Base-by-base conservation (phyloP, 2,888 invertebrate genomes). In the Pseudococcus jackbeardsleyi region DNA sequence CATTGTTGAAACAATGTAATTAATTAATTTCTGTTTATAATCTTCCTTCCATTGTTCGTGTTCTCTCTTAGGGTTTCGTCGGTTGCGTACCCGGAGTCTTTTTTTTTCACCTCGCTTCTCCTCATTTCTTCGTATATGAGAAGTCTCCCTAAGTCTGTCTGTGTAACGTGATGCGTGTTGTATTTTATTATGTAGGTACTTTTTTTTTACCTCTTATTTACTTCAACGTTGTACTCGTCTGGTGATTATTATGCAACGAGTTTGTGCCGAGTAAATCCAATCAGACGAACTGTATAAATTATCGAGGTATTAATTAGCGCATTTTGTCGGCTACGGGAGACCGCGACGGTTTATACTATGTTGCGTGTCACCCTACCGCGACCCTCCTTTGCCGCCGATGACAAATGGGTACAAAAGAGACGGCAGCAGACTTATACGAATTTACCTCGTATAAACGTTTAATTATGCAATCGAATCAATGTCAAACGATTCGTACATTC, bases 1-100 rank as follows among this genome's bases (percentile, higher is more conserved):
- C 79, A 82, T 46, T 46, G 79, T 82, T 46, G 79, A 82, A 82
- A 82, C 79, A 82, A 82, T 82, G 79, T 82, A 82, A 82, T 42
- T 82, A 82, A 82, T 82, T 72, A 72, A 72, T 72, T 72, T 72
- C 72, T 72, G 72, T 72, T 82, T 82, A 82, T 46, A 42, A 82
- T 82, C 79, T 82, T 82, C 79, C 79, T 82, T 82, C 79, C 79
- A 82, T 82, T 82, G 79, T 82, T 82, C 79, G 79, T 82, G 72
- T 72, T 33, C 72, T 72, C 68, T 72, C 68, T 72, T 33, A 33
- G 72, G 72, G 33, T 72, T 72, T 72, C 72, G 72, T 72, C 72
- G 48, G 15, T 50, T 50, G 15, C 15, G 5, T n/a, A 6, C 59
- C n/a, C 59, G 6, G n/a, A 50, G 6, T 59, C n/a, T n/a, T 7